Evolutionary conservation across 2,888 invertebrate species (phyloP), one percentile per base, ranked within the genome.

Genomic region (Melieria crassipennis): DNA sequence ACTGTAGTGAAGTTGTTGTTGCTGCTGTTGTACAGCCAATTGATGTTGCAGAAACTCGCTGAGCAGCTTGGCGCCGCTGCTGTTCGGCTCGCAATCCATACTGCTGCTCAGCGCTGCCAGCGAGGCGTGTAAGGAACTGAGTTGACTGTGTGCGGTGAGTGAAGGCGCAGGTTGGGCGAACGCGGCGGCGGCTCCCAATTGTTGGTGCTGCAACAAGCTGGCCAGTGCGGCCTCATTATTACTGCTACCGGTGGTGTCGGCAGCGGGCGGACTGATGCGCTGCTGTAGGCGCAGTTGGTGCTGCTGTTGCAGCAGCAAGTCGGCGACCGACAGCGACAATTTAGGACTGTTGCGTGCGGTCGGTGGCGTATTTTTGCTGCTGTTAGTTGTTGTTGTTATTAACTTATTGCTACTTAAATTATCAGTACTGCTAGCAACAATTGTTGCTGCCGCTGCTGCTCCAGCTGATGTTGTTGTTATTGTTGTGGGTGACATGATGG

Each of bases 21-120:
- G 79, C 52, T 80, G 81, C 46, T 79, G 80, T 67, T 80, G 79
- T 46, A 76, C 77, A 67, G 79, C 80, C 5, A 84, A 71, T 73
- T 87, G 87, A 71, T 86, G 85, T 76, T 86, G 87, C 7, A 86
- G 78, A 63, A 86, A 85, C 67, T 87, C 86, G 52, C 84, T 85
- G 46, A 87, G 80, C 67, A 86, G 74, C 65, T 85, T 85, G n/a
- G 83, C 84, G 65, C 67, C 71, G 58, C 57, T 68, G 69, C 58
- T 65, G 56, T 73, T 73, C 69, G 70, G 71, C 30, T 76, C 74
- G 30, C 50, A 43, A 47, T 48, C 45, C 72, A 79, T 80, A 73
- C 79, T 81, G 55, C 75, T 81, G 64, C 76, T 80, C 46, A 84
- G 73, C 66, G 78, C 76, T 48, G 82, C 80, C 61, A 86, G 75